Conservation (phyloP, 2,888 invertebrate genomes). For the Psococerastis gibbosa region DNA sequence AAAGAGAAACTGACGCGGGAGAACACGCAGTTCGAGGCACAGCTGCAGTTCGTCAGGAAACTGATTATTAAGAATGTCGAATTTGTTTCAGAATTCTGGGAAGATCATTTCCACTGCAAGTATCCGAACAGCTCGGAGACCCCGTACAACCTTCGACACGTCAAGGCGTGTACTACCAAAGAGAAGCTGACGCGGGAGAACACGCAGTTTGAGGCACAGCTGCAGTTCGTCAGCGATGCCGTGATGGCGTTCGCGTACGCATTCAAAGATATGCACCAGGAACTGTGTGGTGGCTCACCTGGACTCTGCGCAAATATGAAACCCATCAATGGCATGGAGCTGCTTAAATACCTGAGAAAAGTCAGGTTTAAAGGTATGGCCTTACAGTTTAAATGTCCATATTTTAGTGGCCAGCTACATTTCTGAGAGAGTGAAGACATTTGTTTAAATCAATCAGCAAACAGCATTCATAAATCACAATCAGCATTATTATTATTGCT, state of each 20-base stretch:
- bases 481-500: too few relatives aligned
- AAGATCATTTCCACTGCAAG: constrained; percentile 78
- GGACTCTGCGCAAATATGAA: constrained; percentile 79
- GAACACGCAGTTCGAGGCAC: constrained; percentile 76
- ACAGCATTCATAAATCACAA: too few relatives aligned
- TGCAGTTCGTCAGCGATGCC: constrained; percentile 93
- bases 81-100: constrained; percentile 71
- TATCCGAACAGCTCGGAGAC: constrained; percentile 63
- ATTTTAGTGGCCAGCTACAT: too few relatives aligned
- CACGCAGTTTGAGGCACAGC: constrained; percentile 77
- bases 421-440: too few relatives aligned
- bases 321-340: constrained; percentile 70
- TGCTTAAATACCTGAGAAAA: constrained; percentile 63
- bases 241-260: constrained; percentile 90
- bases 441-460: too few relatives aligned
- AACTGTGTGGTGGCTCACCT: constrained; percentile 50
- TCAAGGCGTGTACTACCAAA: constrained; percentile 49
- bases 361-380: constrained; percentile 71
- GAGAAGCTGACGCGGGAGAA: constrained; percentile 55
- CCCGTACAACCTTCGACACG: constrained; percentile 61
- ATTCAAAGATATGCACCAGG: constrained; percentile 57
- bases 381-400: too few relatives aligned
- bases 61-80: too few relatives aligned
- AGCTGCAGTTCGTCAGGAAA: constrained; percentile 92
- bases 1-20: constrained; percentile 50